Conservation (phyloP, 2,888 invertebrate species). For the Doris montereyensis region DNA sequence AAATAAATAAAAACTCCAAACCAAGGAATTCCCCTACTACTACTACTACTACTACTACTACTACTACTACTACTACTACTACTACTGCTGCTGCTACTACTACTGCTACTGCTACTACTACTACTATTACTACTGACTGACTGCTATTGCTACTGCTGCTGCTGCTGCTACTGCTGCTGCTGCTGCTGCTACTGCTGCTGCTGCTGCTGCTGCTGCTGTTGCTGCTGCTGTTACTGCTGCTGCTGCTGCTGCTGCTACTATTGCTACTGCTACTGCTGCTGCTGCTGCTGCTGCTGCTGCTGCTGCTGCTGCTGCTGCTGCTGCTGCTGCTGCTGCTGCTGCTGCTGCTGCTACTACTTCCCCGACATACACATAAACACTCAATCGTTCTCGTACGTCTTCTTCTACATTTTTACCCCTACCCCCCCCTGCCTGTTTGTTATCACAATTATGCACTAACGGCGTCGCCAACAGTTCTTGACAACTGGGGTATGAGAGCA, state of each 20-base stretch:
- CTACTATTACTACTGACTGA: not conserved
- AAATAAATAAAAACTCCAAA: too few relatives aligned
- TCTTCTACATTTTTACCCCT: too few relatives aligned
- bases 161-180: constrained; percentile 39
- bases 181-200: constrained; percentile 37
- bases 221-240: constrained; percentile 19
- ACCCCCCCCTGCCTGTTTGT: too few relatives aligned
- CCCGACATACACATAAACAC: too few relatives aligned
- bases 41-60: not conserved
- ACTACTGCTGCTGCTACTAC: not conserved
- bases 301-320: constrained; percentile 30
- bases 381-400: too few relatives aligned
- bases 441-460: too few relatives aligned
- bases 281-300: constrained; percentile 34
- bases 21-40: too few relatives aligned
- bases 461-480: too few relatives aligned
- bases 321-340: constrained; percentile 22
- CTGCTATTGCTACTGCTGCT: constrained; percentile 33
- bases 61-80: not conserved
- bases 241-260: constrained; percentile 35
- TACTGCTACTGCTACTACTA: not conserved
- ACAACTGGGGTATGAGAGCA: too few relatives aligned
- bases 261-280: constrained; percentile 37
- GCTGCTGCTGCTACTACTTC: not conserved
- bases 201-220: constrained; percentile 36